Conservation (phyloP, 2,113 vertebrate genomes). For the Mesembrinibis cayennensis region DNA sequence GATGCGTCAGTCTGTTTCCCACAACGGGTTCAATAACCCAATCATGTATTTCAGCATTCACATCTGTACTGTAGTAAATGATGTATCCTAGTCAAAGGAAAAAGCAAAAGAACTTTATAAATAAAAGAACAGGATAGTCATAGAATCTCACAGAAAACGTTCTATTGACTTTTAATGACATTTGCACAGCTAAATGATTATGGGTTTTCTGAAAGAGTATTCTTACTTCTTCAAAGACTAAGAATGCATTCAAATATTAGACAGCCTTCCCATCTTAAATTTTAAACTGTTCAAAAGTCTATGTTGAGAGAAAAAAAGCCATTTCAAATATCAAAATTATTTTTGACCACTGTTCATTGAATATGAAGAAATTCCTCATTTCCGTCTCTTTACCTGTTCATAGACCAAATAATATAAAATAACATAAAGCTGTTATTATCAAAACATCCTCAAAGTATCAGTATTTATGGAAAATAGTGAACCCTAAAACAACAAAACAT, state of each 20-base stretch:
- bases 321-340: background rate
- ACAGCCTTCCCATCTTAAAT: background rate
- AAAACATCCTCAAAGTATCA: background rate
- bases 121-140: accelerated
- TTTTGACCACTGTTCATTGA: background rate
- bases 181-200: background rate
- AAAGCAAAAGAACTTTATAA: background rate
- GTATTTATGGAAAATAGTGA: background rate
- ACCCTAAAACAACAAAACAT: background rate
- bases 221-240: background rate
- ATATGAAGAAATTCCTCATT: background rate
- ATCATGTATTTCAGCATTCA: conserved; percentile 94
- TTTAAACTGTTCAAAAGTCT: background rate
- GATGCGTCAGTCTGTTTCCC: conserved; percentile 94
- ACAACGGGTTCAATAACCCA: conserved; percentile 98
- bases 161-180: background rate
- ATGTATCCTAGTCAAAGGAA: conserved; percentile 86
- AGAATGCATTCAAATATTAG: background rate
- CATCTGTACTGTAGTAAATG: conserved; percentile 98
- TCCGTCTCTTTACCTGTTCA: background rate
- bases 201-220: background rate
- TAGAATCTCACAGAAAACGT: background rate
- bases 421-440: background rate
- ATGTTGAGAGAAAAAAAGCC: background rate
- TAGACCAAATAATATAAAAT: background rate